phyloP scores from a whole-genome alignment of 2,888 invertebrate species.

The Raillietiella orientalis region DNA sequence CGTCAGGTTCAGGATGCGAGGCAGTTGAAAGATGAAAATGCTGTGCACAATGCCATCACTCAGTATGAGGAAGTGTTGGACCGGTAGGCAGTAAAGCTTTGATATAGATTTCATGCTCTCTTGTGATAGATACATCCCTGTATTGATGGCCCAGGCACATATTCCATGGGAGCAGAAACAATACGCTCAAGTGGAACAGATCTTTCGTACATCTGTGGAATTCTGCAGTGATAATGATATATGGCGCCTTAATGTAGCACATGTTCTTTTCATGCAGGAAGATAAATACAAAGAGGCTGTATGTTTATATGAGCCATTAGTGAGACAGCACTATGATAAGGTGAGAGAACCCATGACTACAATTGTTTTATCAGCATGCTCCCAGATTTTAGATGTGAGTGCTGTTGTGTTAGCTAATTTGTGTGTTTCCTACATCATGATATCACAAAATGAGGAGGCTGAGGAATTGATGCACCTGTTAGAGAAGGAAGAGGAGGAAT shows the following conservation, averaged over 20 bases:
- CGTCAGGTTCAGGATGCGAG: conserved; percentile 80
- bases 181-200: conserved; percentile 79
- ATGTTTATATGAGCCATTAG: conserved; percentile 89
- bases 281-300: conserved; percentile 93
- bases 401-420: conserved; percentile 95
- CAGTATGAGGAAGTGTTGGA: conserved; percentile 72
- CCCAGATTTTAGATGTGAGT: conserved; percentile 57
- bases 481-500: conserved; percentile 82
- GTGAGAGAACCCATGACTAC: conserved; percentile 10
- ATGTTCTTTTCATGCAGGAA: conserved; percentile 96
- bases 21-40: conserved; percentile 54
- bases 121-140: conserved; percentile 79
- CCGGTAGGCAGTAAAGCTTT: conserved; percentile 11
- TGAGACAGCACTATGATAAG: conserved; percentile 66
- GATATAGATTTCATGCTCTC: conserved; percentile 3
- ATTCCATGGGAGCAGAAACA: conserved; percentile 94
- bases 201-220: conserved; percentile 84
- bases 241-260: conserved; percentile 93
- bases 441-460: conserved; percentile 90
- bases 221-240: conserved; percentile 90
- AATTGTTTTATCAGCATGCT: conserved; percentile 6
- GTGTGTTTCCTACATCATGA: conserved; percentile 98
- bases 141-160: conserved; percentile 97
- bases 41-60: conserved; percentile 56
- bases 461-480: conserved; percentile 95